Evolutionary conservation across 2,888 invertebrate species (phyloP).

Genomic region (Mesodorylaimus sp.): DNA sequence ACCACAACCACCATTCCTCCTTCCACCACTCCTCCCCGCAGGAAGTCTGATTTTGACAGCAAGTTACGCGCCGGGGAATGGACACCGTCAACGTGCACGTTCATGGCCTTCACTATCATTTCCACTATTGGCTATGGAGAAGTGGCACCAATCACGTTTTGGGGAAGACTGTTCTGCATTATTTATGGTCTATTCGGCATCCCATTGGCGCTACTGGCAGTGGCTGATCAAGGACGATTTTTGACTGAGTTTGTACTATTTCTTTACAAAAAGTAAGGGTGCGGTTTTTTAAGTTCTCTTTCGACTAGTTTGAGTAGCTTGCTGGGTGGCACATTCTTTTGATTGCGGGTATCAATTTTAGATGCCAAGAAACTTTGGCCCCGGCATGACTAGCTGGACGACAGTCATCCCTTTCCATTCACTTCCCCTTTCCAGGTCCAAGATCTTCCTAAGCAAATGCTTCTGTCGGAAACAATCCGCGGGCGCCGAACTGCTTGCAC

Average conservation of each 20-base stretch:
- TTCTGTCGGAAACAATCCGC: no score
- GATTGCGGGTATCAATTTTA: neutral
- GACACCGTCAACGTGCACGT: neutral
- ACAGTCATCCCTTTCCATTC: no score
- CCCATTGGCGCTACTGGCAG: conserved; percentile 2
- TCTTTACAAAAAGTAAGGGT: neutral
- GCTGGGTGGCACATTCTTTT: neutral
- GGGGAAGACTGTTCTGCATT: conserved; percentile 5
- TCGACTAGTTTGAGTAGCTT: neutral
- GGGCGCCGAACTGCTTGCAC: no score
- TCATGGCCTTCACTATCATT: neutral
- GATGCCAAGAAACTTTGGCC: neutral
- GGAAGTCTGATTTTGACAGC: no score
- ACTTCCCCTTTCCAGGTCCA: no score
- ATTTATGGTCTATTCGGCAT: conserved; percentile 6
- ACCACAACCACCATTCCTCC: no score
- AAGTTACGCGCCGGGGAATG: neutral
- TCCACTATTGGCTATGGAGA: conserved; percentile 7
- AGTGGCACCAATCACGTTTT: neutral
- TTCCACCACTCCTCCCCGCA: no score
- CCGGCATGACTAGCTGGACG: no score
- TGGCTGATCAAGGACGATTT: conserved; percentile 6
- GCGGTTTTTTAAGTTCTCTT: neutral
- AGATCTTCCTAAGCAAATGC: no score
- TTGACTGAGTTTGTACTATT: neutral